Evolutionary conservation across 2,888 invertebrate species (phyloP).

Genomic region (Prosopocoilus inquinatus): DNA sequence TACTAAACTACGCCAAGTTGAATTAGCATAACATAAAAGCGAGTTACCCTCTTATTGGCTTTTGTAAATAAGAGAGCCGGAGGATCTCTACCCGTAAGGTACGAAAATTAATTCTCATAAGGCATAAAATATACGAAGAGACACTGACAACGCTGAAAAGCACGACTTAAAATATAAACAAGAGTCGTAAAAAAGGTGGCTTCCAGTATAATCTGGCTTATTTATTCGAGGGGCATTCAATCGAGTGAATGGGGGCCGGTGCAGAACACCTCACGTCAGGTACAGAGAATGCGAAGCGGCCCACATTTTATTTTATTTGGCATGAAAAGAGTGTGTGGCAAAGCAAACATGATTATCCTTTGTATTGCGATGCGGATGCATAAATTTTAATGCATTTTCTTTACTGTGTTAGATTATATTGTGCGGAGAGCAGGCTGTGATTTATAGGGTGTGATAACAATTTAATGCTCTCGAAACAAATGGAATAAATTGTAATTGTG

Average conservation of each 20-base stretch:
- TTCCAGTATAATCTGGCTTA: slow-evolving; percentile 26
- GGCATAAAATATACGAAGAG: slow-evolving; percentile 19
- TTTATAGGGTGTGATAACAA: too few relatives aligned
- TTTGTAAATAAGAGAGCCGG: slow-evolving; percentile 2
- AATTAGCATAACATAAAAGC: not conserved
- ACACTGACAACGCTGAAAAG: slow-evolving; percentile 22
- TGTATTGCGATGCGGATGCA: too few relatives aligned
- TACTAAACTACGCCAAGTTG: not conserved
- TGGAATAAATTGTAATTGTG: too few relatives aligned
- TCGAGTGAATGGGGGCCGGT: slow-evolving; percentile 14
- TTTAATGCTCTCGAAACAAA: too few relatives aligned
- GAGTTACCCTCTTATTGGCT: not conserved
- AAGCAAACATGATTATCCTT: not conserved
- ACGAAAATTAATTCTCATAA: slow-evolving; percentile 14
- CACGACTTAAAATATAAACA: slow-evolving; percentile 19
- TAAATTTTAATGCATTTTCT: too few relatives aligned
- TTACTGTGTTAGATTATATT: too few relatives aligned
- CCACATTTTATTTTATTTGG: slow-evolving; percentile 1
- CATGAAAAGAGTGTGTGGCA: slow-evolving; percentile 1
- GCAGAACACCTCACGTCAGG: slow-evolving; percentile 6
- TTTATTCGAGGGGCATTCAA: slow-evolving; percentile 20
- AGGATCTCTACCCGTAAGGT: slow-evolving; percentile 13
- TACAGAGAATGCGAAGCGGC: slow-evolving; percentile 2
- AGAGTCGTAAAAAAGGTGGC: slow-evolving; percentile 22
- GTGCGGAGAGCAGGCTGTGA: too few relatives aligned